Evolutionary conservation across 2,797 vertebrate species (phyloP).

Genomic region (Tauraco hartlaubi): DNA sequence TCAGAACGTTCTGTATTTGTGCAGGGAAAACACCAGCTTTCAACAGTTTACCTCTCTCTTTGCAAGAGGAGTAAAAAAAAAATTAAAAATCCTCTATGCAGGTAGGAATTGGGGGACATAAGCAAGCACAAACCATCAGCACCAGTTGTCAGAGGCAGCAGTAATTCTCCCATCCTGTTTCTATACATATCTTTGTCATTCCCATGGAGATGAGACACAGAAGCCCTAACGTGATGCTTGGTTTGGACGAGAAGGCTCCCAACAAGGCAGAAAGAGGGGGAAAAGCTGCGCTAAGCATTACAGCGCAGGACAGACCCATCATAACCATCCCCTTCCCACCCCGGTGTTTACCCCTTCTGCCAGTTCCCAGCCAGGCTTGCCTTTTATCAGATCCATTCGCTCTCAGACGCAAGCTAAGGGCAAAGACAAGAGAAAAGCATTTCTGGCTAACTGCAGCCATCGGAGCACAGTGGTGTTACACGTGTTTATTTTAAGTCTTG

Average conservation of each 20-base stretch:
- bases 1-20: background rate
- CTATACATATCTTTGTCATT: background rate
- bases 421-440: background rate
- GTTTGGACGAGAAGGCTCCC: background rate
- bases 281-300: accelerated
- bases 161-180: background rate
- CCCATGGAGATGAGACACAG: background rate
- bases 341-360: background rate
- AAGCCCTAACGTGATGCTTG: background rate
- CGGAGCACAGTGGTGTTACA: background rate
- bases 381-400: background rate
- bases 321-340: accelerated
- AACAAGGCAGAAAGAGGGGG: background rate
- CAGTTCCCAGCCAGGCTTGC: background rate
- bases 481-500: conserved; percentile 17
- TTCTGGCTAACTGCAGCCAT: background rate
- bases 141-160: background rate
- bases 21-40: background rate
- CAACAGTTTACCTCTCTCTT: background rate
- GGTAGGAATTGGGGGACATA: background rate
- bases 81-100: background rate
- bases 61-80: background rate
- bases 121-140: background rate
- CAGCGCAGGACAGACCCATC: background rate
- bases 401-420: background rate